Evolutionary conservation across 2,797 vertebrate genomes (phyloP).

Genomic region (Parambassis ranga): DNA sequence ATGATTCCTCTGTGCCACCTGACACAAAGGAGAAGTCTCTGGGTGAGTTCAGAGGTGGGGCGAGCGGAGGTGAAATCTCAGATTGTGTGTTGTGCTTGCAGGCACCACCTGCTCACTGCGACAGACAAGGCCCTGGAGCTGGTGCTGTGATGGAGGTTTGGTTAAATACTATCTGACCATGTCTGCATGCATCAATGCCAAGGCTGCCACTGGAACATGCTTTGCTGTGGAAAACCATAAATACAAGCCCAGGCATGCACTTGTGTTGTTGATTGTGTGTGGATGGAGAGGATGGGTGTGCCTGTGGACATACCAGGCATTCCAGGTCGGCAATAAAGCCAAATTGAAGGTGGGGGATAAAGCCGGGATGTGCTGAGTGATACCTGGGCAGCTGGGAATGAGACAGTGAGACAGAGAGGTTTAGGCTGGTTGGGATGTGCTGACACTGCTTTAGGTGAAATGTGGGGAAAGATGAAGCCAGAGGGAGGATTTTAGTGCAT

Average conservation of each 20-base stretch:
- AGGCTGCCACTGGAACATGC: constrained; percentile 43
- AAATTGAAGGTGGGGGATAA: constrained; percentile 69
- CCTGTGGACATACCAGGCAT: constrained; percentile 76
- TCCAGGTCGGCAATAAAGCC: constrained; percentile 76
- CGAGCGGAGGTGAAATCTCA: constrained; percentile 46
- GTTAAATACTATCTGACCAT: constrained; percentile 61
- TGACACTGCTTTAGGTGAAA: constrained; percentile 38
- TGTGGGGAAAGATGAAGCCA: constrained; percentile 21
- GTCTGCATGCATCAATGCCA: constrained; percentile 59
- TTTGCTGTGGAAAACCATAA: constrained; percentile 56
- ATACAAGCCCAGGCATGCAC: constrained; percentile 51
- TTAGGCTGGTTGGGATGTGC: constrained; percentile 31
- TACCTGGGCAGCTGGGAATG: constrained; percentile 61
- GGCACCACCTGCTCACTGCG: constrained; percentile 58
- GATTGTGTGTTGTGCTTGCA: constrained; percentile 36
- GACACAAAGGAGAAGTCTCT: constrained; percentile 62
- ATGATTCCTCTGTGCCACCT: constrained; percentile 59
- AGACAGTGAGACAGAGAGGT: constrained; percentile 29
- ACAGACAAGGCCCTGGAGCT: constrained; percentile 35
- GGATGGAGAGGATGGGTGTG: constrained; percentile 63
- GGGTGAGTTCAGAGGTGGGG: constrained; percentile 19
- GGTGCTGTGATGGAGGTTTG: constrained; percentile 39
- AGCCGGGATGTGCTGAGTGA: constrained; percentile 65
- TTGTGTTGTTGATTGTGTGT: constrained; percentile 55
- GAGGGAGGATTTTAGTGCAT: constrained; percentile 32